Percentiles rank a stretch among this genome's conserved stretches.
Evolutionary conservation across 2,797 vertebrate species (phyloP).

Genomic region (Silurus lanzhouensis): DNA sequence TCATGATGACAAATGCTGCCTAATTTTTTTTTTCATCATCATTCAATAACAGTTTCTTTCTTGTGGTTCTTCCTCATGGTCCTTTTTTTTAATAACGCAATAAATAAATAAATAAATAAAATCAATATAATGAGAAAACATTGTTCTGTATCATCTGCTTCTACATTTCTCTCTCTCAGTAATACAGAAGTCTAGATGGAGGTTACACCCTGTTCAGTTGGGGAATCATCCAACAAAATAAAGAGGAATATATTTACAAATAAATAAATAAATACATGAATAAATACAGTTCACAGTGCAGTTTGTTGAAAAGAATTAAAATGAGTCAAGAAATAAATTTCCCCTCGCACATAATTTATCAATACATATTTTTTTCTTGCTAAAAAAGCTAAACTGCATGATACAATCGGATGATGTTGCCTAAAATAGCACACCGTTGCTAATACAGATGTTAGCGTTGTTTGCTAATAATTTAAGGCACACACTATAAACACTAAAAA

Average conservation of each 20-base stretch:
- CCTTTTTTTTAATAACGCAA: not conserved
- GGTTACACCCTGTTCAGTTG: conserved; percentile 42
- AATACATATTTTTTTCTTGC: not conserved
- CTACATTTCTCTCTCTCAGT: conserved; percentile 1
- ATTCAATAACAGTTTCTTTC: not conserved
- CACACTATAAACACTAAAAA: conserved; percentile 44
- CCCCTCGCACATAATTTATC: not conserved
- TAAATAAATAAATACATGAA: conserved; percentile 43
- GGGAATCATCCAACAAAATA: conserved; percentile 23
- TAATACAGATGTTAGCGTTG: conserved; percentile 29
- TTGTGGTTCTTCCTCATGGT: not conserved
- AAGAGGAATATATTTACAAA: conserved; percentile 37
- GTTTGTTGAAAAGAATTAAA: conserved; percentile 50
- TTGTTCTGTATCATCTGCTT: not conserved
- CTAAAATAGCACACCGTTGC: conserved; percentile 11
- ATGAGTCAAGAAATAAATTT: not conserved
- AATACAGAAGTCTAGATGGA: conserved; percentile 13
- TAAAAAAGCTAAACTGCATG: not conserved
- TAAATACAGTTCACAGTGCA: conserved; percentile 60
- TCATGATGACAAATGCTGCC: conserved; percentile 33
- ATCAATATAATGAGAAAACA: conserved; percentile 31
- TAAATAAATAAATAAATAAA: conserved; percentile 36
- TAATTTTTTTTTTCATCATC: not conserved
- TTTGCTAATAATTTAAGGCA: conserved; percentile 55
- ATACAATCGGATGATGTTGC: not conserved